Conservation (phyloP, 2,113 vertebrate species). For the Saguinus midas region DNA sequence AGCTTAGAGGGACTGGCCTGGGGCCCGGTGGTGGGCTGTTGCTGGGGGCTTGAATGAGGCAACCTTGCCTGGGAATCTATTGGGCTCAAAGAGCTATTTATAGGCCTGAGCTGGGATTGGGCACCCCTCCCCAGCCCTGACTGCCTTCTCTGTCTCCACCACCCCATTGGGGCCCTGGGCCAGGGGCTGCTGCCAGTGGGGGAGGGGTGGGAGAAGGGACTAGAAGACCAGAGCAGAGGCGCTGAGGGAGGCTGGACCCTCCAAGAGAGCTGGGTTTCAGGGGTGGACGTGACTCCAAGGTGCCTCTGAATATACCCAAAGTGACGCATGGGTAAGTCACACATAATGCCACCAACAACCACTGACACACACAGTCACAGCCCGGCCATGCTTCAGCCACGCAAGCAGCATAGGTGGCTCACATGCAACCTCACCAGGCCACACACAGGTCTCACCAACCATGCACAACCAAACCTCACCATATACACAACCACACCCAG, state of each 20-base stretch:
- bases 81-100: conserved; percentile 70
- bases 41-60: conserved; percentile 49
- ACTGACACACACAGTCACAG: neutral
- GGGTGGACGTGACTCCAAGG: neutral
- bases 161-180: neutral
- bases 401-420: neutral
- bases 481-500: no score
- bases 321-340: neutral
- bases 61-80: conserved; percentile 61
- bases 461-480: neutral
- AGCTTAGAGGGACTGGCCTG: conserved; percentile 49
- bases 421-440: neutral
- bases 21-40: conserved; percentile 41
- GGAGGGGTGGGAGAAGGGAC: neutral
- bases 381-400: neutral
- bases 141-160: neutral
- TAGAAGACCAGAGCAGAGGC: neutral
- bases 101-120: conserved; percentile 35
- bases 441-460: neutral
- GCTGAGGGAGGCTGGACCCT: neutral
- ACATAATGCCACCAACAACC: neutral
- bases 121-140: neutral
- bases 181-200: neutral
- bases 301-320: neutral
- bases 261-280: neutral